Evolutionary conservation across 2,113 vertebrate genomes (phyloP).

Genomic region (Chloropsis hardwickii): DNA sequence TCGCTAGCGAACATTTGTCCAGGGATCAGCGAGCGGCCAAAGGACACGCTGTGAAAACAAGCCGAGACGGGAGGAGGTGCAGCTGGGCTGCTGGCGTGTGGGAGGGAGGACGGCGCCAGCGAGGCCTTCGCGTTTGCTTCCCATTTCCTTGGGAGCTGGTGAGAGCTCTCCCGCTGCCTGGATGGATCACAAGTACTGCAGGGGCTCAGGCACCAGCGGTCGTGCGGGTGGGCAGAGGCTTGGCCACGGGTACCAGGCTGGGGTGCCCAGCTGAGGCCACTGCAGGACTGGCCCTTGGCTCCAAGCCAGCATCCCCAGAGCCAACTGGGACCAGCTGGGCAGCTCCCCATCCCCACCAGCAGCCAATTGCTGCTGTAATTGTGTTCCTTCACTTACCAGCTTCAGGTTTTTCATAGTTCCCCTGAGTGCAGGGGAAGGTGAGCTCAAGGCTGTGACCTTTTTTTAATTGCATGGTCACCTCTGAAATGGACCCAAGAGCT

Average conservation of each 20-base stretch:
- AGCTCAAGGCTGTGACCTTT: not conserved
- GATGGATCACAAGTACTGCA: not conserved
- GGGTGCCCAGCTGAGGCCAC: not conserved
- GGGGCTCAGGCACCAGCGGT: not conserved
- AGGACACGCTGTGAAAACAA: not conserved
- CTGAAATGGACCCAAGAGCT: not conserved
- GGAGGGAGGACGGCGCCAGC: not conserved
- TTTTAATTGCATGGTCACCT: not conserved
- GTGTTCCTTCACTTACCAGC: not conserved
- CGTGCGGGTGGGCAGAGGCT: not conserved
- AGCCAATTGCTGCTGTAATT: not conserved
- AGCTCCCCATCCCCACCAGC: not conserved
- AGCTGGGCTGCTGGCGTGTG: slow-evolving; percentile 7
- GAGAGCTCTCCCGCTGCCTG: not conserved
- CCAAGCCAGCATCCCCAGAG: not conserved
- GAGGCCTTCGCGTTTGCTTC: not conserved
- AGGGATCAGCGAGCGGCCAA: not conserved
- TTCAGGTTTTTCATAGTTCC: not conserved
- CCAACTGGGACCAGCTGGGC: not conserved
- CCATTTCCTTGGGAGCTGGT: not conserved
- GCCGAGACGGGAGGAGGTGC: not conserved
- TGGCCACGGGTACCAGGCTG: not conserved
- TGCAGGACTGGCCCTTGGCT: not conserved
- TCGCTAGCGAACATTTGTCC: not conserved
- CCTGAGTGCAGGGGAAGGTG: not conserved